These are phyloP conservation scores for Lonchura striata DNA, from an alignment of 2,113 vertebrate species.

Conservation along the genomic window DNA sequence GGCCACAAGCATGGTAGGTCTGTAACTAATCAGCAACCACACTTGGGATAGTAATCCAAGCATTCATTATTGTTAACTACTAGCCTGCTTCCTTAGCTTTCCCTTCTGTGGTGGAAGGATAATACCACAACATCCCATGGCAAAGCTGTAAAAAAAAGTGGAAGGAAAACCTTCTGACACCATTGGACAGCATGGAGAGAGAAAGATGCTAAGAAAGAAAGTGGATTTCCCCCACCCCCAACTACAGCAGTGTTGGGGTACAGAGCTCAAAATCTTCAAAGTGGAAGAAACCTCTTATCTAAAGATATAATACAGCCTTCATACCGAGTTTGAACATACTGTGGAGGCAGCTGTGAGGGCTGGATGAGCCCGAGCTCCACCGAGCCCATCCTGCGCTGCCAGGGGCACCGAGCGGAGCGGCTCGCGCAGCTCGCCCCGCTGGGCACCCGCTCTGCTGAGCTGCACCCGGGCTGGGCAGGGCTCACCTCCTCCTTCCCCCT, in stretches of 20 bases:
- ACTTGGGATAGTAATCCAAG: background rate
- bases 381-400: rapidly evolving
- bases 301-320: background rate
- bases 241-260: background rate
- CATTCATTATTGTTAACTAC: background rate
- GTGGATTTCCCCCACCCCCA: rapidly evolving
- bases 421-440: too few relatives aligned
- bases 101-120: background rate
- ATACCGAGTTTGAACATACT: background rate
- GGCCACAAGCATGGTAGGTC: background rate
- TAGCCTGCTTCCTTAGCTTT: background rate
- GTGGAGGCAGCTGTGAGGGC: conserved; percentile 1
- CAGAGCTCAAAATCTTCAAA: conserved; percentile 1
- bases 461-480: background rate
- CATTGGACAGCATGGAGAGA: background rate
- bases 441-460: background rate
- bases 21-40: background rate
- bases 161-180: background rate
- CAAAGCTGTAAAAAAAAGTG: background rate
- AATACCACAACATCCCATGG: background rate
- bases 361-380: background rate
- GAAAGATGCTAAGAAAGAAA: background rate
- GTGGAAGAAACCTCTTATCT: background rate
- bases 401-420: rapidly evolving
- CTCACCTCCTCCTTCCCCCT: background rate